A percentile compares a stretch with the other conserved stretches of the same genome.
phyloP scores from a whole-genome alignment of 2,113 vertebrate species.

The Mustelus asterias region DNA sequence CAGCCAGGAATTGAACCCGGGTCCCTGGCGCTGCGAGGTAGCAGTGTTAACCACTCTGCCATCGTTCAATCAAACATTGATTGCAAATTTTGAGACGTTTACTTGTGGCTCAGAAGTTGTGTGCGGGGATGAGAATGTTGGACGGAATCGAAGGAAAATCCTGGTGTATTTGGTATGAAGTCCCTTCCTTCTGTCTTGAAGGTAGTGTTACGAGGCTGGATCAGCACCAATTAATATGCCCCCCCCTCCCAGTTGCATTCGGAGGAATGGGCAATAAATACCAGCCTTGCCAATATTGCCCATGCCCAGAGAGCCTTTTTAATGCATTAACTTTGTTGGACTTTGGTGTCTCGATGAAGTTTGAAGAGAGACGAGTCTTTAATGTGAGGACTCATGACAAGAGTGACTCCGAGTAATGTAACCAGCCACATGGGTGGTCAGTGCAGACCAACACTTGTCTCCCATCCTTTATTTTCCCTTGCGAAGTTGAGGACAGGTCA shows the following conservation, averaged over 20 bases:
- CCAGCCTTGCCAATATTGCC: too few species aligned
- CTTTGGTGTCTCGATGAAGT: too few species aligned
- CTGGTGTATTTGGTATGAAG: neutral
- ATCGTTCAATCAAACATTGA: neutral
- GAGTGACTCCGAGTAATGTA: too few species aligned
- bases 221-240: neutral
- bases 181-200: neutral
- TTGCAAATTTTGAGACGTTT: neutral
- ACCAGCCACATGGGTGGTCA: too few species aligned
- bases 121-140: neutral
- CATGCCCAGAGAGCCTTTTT: neutral
- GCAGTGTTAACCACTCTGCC: too few species aligned
- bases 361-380: too few species aligned
- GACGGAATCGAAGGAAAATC: neutral
- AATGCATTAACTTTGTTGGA: neutral
- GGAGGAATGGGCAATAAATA: neutral
- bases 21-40: too few species aligned
- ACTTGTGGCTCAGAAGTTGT: neutral
- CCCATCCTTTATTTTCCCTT: too few species aligned
- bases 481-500: too few species aligned
- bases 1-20: too few species aligned
- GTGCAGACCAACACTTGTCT: too few species aligned
- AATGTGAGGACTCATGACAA: too few species aligned
- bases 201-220: neutral
- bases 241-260: neutral